Evolutionary conservation across 2,797 vertebrate species (phyloP), one percentile per base, ranked within the genome.

Genomic region (Clarias platycephalus): DNA sequence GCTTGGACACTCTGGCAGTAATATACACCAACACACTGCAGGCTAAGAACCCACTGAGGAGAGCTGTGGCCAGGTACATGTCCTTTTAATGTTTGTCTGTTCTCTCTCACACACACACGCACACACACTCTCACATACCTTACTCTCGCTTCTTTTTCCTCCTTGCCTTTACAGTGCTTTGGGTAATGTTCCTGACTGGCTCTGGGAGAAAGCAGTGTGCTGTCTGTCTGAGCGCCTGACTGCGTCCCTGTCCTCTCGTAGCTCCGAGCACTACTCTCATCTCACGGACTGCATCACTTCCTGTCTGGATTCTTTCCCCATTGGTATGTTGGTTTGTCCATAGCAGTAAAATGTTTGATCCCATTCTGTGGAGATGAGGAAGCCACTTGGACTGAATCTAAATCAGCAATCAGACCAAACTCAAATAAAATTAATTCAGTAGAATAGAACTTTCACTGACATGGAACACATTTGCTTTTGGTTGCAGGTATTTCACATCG

Each of bases 11-110:
- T 62, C 89, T 99, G 87, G 94, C 93, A 18, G 89, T 94, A 83
- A 91, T 91, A 0, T 98, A 96, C 90, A 95, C 95, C 86, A 95
- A 94, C 85, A 95, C 95, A 44, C 90, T 98, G 90, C 90, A 88
- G 84, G 40, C 87, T 28, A 99, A 97, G 92, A 98, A 98, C 91
- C 97, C 97, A 1, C 91, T 98, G 82, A 96, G 97, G 88, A 95
- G 96, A 88, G 96, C 96, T 53, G 90, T 97, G 34, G 94, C 96
- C 86, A 99, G 97, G 98, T 99, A 95, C 89, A 74, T 71, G 24
- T 37, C 60, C 6, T 40, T 20, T 74, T 24, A 28, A 12, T 31
- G 44, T 10, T 9, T 44, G 44, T 58, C 0, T 12, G 24, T 71
- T 22, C n/a, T n/a, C n/a, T 5, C 5, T 9, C 18, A 44, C 15